phyloP scores from a whole-genome alignment of 2,888 invertebrate genomes.

The Xestia ashworthii region DNA sequence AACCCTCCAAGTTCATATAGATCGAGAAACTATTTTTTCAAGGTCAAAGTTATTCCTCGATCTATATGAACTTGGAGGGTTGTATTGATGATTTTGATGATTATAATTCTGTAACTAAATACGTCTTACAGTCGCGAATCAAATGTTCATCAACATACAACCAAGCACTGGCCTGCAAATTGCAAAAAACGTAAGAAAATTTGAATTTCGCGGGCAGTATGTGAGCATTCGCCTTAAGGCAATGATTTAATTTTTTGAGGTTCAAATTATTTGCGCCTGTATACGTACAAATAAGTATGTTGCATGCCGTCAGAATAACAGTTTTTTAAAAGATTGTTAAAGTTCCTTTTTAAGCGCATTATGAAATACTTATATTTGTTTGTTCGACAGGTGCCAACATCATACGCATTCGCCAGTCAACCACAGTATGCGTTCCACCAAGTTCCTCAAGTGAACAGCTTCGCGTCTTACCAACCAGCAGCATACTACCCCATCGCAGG shows the following conservation, averaged over 20 bases:
- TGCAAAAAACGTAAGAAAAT: too few species aligned
- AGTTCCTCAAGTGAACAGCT: constrained; percentile 73
- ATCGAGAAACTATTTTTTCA: too few species aligned
- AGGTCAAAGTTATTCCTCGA: too few species aligned
- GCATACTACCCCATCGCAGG: constrained; percentile 76
- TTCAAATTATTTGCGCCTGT: background rate
- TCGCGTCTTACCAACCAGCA: constrained; percentile 73
- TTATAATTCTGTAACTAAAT: too few species aligned
- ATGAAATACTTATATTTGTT: background rate
- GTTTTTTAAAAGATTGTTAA: background rate
- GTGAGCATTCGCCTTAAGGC: too few species aligned
- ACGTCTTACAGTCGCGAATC: too few species aligned
- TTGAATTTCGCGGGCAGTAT: too few species aligned
- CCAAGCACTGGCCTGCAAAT: too few species aligned
- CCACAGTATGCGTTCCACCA: constrained; percentile 81
- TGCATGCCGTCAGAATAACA: background rate
- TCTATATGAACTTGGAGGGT: too few species aligned
- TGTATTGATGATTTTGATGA: too few species aligned
- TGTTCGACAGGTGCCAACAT: constrained; percentile 76
- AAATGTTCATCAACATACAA: too few species aligned
- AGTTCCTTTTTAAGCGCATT: background rate
- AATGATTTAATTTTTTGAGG: background rate
- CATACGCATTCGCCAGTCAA: constrained; percentile 74
- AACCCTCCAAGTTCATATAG: too few species aligned
- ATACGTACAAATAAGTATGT: background rate